phyloP scores from a whole-genome alignment of 1,140 invertebrate genomes.

The Drosophila obscura region DNA sequence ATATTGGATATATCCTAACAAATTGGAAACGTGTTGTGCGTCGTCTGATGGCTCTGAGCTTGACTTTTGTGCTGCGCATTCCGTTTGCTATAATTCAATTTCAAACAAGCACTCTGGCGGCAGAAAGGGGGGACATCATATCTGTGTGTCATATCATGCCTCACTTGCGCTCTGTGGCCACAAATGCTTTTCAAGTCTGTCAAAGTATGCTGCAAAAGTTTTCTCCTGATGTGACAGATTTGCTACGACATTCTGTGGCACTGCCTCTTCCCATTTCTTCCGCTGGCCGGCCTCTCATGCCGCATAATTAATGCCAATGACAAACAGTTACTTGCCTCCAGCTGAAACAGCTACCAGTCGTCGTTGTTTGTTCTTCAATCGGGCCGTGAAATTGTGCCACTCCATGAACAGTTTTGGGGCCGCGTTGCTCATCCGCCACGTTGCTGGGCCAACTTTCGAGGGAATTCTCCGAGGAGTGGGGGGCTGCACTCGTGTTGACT shows the following conservation, averaged over 20 bases:
- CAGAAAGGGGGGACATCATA: slow-evolving; percentile 37
- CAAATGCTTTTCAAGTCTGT: slow-evolving; percentile 44
- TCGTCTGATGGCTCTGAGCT: slow-evolving; percentile 41
- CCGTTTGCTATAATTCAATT: slow-evolving; percentile 72
- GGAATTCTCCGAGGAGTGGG: slow-evolving; percentile 19
- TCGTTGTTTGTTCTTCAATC: slow-evolving; percentile 60
- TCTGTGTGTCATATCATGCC: slow-evolving; percentile 28
- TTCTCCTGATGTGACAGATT: slow-evolving; percentile 21
- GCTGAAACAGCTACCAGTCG: slow-evolving; percentile 3
- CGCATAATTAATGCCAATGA: slow-evolving; percentile 47
- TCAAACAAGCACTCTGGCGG: slow-evolving; percentile 29
- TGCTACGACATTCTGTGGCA: slow-evolving; percentile 6
- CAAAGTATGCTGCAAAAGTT: slow-evolving; percentile 56
- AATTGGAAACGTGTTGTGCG: slow-evolving; percentile 72
- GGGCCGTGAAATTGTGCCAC: slow-evolving; percentile 55
- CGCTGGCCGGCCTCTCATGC: not conserved
- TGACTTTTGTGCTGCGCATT: slow-evolving; percentile 64
- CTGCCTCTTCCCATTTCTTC: not conserved
- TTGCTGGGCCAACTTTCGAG: slow-evolving; percentile 43
- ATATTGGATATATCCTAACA: slow-evolving; percentile 43
- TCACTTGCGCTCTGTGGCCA: slow-evolving; percentile 24
- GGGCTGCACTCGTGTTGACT: slow-evolving; percentile 50
- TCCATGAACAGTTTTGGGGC: not conserved
- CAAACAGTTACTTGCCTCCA: slow-evolving; percentile 37
- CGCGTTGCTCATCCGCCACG: slow-evolving; percentile 59